These are phyloP conservation scores for Eudasyphora cyanicolor DNA, from an alignment of 2,888 invertebrate species.

Conservation along the genomic window DNA sequence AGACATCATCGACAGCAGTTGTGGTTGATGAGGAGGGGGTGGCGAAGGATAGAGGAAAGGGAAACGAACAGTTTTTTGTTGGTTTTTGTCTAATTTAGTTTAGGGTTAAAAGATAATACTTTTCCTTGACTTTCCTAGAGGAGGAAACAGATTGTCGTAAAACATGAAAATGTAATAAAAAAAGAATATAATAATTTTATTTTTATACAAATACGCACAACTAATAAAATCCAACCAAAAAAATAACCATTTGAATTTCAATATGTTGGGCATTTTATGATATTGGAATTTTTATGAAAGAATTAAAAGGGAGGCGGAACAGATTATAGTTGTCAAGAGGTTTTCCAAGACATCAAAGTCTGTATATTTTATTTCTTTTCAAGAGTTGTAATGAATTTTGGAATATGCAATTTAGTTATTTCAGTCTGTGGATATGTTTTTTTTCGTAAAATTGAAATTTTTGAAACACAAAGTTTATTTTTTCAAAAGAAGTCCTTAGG, in stretches of 20 bases:
- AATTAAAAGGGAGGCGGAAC: not conserved
- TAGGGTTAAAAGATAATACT: not conserved
- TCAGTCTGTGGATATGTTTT: no score
- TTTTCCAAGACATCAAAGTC: no score
- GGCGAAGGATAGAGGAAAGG: not conserved
- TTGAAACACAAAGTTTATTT: no score
- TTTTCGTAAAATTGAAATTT: no score
- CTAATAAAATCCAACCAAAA: not conserved
- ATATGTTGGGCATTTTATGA: no score
- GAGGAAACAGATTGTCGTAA: not conserved
- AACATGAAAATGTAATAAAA: not conserved
- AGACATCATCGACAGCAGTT: not conserved
- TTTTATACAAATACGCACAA: no score
- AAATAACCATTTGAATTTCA: not conserved
- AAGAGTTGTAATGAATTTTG: no score
- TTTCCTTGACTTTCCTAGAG: not conserved
- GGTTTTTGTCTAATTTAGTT: not conserved
- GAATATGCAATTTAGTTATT: no score
- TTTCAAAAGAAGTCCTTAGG: no score
- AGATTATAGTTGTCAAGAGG: no score
- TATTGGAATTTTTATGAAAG: not conserved
- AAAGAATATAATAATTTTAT: not conserved
- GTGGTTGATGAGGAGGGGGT: not conserved
- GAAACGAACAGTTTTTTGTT: not conserved
- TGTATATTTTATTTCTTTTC: no score